A percentile compares a stretch with the other conserved stretches of the same genome.
phyloP scores from a whole-genome alignment of 2,888 invertebrate genomes.

The Neuroscelio doddi region DNA sequence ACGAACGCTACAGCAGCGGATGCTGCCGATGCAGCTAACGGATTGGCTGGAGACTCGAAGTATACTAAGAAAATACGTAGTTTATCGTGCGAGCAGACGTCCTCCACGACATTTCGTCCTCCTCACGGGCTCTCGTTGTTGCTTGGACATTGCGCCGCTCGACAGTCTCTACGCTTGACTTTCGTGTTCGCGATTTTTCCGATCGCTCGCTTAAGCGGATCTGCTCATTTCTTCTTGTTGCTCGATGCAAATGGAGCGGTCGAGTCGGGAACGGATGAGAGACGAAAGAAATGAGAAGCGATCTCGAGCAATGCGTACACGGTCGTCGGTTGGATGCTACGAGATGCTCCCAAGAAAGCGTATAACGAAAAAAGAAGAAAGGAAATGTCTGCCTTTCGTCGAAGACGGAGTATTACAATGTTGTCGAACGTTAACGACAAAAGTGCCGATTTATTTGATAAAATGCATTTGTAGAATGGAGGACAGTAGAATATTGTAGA shows the following conservation, averaged over 20 bases:
- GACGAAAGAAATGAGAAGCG: not conserved
- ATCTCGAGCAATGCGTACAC: too few species aligned
- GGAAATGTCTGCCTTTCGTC: too few species aligned
- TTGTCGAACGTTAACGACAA: too few species aligned
- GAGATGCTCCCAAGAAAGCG: not conserved
- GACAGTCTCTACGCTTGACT: conserved; percentile 5
- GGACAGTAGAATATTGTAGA: too few species aligned
- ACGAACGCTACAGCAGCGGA: conserved; percentile 42
- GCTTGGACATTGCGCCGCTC: conserved; percentile 1
- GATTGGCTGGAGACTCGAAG: conserved; percentile 27
- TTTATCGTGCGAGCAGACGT: conserved; percentile 38
- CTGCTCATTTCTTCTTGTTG: conserved; percentile 35
- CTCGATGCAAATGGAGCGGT: conserved; percentile 32
- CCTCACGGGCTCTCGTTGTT: conserved; percentile 20
- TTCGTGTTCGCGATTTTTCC: conserved; percentile 39
- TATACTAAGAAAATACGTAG: conserved; percentile 21
- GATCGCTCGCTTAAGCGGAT: conserved; percentile 28
- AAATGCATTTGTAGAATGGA: too few species aligned
- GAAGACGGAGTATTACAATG: too few species aligned
- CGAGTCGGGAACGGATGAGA: not conserved
- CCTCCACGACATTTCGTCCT: conserved; percentile 44
- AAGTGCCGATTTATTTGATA: too few species aligned
- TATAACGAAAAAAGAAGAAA: not conserved
- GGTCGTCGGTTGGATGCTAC: too few species aligned
- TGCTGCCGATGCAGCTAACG: conserved; percentile 42